These are phyloP conservation scores for Limnodromus scolopaceus DNA, from an alignment of 2,797 vertebrate species.

Conservation along the genomic window DNA sequence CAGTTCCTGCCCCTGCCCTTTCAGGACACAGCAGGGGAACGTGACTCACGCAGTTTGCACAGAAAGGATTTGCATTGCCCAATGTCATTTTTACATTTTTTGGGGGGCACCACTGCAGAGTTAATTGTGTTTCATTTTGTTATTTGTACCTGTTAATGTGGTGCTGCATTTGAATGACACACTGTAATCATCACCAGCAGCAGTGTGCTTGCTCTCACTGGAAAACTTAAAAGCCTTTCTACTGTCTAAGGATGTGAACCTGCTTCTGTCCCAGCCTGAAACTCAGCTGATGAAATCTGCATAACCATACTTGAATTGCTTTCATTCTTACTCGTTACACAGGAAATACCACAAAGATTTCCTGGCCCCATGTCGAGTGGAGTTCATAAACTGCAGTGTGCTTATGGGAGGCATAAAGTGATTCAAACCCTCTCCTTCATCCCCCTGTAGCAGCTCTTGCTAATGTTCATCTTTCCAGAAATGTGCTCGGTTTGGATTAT, in stretches of 20 bases:
- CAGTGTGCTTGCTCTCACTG: neutral
- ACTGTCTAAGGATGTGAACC: neutral
- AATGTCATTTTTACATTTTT: neutral
- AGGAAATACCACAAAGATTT: neutral
- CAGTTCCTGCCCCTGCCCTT: neutral
- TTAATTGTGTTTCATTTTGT: fast-evolving
- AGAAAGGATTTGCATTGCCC: neutral
- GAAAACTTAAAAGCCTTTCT: neutral
- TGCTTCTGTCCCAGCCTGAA: neutral
- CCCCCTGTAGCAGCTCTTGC: neutral
- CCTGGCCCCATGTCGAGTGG: neutral
- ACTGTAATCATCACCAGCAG: fast-evolving
- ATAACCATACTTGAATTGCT: neutral
- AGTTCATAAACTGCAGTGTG: neutral
- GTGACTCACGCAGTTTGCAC: fast-evolving
- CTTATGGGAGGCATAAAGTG: neutral
- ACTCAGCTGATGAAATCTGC: neutral
- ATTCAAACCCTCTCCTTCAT: neutral
- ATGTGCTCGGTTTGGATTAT: neutral
- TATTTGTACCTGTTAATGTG: neutral
- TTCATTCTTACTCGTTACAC: neutral
- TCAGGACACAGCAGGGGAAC: neutral
- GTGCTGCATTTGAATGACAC: neutral
- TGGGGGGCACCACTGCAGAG: neutral
- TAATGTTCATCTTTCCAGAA: neutral